A percentile compares a stretch with the other conserved stretches of the same genome.
Evolutionary conservation across 1,140 invertebrate genomes (phyloP).

Genomic region (Hesperophylax magnus): DNA sequence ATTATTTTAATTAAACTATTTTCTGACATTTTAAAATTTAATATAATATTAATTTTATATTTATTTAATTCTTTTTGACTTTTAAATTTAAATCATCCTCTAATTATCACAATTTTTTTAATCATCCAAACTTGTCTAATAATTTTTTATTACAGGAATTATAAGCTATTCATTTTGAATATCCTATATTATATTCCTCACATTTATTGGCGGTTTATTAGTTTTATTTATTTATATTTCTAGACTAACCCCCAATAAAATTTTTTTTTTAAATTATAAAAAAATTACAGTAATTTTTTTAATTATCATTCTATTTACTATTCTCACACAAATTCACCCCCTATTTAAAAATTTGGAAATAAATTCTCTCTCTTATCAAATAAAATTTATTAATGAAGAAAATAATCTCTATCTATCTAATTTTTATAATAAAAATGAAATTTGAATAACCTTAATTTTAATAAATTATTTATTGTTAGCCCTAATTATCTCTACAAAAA

Average conservation of each 20-base stretch:
- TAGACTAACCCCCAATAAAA: slow-evolving; percentile 71
- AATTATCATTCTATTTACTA: too few relatives aligned
- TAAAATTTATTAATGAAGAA: slow-evolving; percentile 26
- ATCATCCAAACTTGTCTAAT: slow-evolving; percentile 70
- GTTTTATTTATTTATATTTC: slow-evolving; percentile 73
- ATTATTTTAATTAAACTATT: too few relatives aligned
- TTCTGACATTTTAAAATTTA: too few relatives aligned
- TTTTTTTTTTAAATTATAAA: slow-evolving; percentile 63
- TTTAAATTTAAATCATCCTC: too few relatives aligned
- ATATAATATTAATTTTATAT: too few relatives aligned
- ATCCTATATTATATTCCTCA: slow-evolving; percentile 70
- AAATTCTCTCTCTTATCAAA: slow-evolving; percentile 54
- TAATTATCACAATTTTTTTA: slow-evolving; percentile 65
- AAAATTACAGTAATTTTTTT: too few relatives aligned
- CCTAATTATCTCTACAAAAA: slow-evolving; percentile 68
- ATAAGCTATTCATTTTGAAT: too few relatives aligned
- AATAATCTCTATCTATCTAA: slow-evolving; percentile 59
- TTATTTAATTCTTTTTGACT: too few relatives aligned
- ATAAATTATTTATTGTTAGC: slow-evolving; percentile 70
- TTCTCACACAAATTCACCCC: too few relatives aligned
- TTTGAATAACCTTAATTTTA: too few relatives aligned
- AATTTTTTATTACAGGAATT: slow-evolving; percentile 69
- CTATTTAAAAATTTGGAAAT: slow-evolving; percentile 52
- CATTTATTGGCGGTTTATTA: slow-evolving; percentile 72
- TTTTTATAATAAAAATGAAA: slow-evolving; percentile 64